Percentiles rank a stretch among this genome's conserved stretches.
Conservation (phyloP, 2,113 vertebrate genomes). For the Solea solea region DNA sequence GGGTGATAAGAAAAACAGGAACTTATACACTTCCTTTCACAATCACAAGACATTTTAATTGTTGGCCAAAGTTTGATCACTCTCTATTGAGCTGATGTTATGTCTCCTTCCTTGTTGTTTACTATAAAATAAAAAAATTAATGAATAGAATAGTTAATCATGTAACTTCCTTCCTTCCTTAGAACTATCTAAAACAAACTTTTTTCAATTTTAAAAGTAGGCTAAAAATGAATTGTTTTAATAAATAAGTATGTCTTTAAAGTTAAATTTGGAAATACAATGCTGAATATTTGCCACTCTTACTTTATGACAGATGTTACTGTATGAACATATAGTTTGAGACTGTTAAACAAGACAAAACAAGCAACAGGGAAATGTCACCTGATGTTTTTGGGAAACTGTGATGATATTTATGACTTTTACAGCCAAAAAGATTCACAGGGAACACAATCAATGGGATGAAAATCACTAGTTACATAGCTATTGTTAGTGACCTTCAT, state of each 20-base stretch:
- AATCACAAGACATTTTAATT: too few relatives aligned
- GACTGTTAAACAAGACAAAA: neutral
- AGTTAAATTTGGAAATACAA: neutral
- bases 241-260: neutral
- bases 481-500: neutral
- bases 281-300: neutral
- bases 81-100: too few relatives aligned
- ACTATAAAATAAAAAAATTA: too few relatives aligned
- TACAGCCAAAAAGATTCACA: neutral
- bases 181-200: too few relatives aligned
- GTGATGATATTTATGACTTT: neutral
- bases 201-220: neutral
- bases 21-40: too few relatives aligned
- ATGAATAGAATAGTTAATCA: too few relatives aligned
- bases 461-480: neutral
- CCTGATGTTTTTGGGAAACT: neutral
- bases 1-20: too few relatives aligned
- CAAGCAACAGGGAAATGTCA: neutral
- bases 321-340: too few relatives aligned
- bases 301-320: too few relatives aligned
- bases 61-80: too few relatives aligned
- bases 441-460: neutral
- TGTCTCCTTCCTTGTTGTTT: too few relatives aligned
- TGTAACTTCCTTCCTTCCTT: too few relatives aligned
- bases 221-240: neutral